These are phyloP conservation scores for Pristionchus fissidentatus DNA, from an alignment of 2,888 invertebrate species.

Conservation along the genomic window DNA sequence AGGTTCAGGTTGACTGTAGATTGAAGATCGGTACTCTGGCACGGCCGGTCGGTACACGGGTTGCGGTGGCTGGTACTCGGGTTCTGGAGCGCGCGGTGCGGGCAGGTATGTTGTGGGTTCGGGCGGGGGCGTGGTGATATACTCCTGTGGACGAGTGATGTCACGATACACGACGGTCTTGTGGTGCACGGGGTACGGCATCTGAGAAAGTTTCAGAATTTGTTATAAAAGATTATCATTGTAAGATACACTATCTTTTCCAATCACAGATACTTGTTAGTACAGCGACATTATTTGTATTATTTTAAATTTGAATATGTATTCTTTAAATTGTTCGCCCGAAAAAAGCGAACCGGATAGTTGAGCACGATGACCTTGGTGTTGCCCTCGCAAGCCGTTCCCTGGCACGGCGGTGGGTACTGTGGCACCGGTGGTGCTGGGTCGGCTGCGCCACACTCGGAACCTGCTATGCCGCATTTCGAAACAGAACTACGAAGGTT, in stretches of 20 bases:
- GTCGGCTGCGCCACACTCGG: background rate
- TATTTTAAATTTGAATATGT: too few relatives aligned
- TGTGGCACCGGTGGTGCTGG: background rate
- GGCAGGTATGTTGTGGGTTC: background rate
- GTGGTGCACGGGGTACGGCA: conserved; percentile 26
- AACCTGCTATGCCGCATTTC: background rate
- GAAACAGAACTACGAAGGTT: too few relatives aligned
- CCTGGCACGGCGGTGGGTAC: background rate
- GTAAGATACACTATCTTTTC: too few relatives aligned
- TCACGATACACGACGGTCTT: conserved; percentile 32
- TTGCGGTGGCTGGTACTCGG: background rate
- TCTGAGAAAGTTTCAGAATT: background rate
- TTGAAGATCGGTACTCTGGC: too few relatives aligned
- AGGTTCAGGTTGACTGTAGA: too few relatives aligned
- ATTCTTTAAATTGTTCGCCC: too few relatives aligned
- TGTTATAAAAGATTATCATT: too few relatives aligned
- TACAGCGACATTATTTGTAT: too few relatives aligned
- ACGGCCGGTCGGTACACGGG: background rate
- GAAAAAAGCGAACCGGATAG: background rate
- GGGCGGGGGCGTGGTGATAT: background rate
- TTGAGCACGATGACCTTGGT: conserved; percentile 10
- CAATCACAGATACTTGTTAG: too few relatives aligned
- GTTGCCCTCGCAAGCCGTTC: background rate
- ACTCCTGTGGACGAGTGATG: background rate
- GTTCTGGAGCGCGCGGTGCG: too few relatives aligned